Evolutionary conservation across 2,888 invertebrate species (phyloP), one percentile per base, ranked within the genome.

Genomic region (Pycnomerus fuliginosus): DNA sequence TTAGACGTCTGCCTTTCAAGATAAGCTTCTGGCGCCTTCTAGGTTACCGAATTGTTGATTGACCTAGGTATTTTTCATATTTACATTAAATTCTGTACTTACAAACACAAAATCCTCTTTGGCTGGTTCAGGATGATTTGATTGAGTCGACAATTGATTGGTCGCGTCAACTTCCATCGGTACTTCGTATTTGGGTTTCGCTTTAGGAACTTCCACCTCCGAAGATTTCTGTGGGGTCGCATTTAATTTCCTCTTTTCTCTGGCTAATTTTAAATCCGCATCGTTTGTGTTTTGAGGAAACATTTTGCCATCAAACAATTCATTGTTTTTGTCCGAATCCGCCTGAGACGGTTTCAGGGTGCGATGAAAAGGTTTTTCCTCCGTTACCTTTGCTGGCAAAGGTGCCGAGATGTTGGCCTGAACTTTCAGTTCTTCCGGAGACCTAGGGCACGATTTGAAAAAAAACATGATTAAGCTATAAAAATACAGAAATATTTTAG

Each of bases 331-430:
- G n/a, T n/a, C n/a, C n/a, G n/a, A n/a, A n/a, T n/a, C n/a, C n/a
- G n/a, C n/a, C n/a, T n/a, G n/a, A n/a, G n/a, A n/a, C n/a, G n/a
- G n/a, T 40, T 40, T 53, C 44, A 55, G 54, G 30, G 52, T 56
- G 39, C 65, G 52, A 29, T 61, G 50, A 47, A 68, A 71, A 2
- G 72, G 71, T 53, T 71, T 68, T 50, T 73, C 72, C 52, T 71
- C 70, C 10, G 60, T 59, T 5, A 71, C 70, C 58, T 70, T 70
- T 14, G 64, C 44, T 16, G 75, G 71, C 69, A 80, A 48, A 10
- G 80, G 77, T 34, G 77, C 70, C 55, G 83, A 79, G 3, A 87
- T 82, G 73, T 87, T 86, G 1, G 87, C 87, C 74, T 88, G 88
- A 10, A 70, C 78, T 60, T 75, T 78, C 8, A 83, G 70, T 61